phyloP scores from a whole-genome alignment of 2,888 invertebrate genomes.

The Eurytoma californica region DNA sequence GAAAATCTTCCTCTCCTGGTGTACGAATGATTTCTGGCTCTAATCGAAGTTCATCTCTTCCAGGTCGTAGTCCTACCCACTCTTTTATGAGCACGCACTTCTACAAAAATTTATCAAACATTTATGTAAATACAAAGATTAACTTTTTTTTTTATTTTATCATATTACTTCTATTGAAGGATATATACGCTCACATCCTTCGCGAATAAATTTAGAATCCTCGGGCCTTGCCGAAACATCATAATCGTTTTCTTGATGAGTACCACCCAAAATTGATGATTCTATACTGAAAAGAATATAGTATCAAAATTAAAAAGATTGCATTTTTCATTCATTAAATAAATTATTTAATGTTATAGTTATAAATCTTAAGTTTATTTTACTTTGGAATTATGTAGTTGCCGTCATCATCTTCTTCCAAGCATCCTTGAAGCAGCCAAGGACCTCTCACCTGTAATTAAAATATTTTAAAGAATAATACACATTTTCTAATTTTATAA shows the following conservation, averaged over 20 bases:
- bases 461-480: not conserved
- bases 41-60: slow-evolving; percentile 79
- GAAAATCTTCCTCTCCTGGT: slow-evolving; percentile 58
- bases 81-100: slow-evolving; percentile 77
- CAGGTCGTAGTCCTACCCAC: slow-evolving; percentile 87
- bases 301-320: slow-evolving; percentile 6
- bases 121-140: not conserved
- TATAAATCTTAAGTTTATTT: slow-evolving; percentile 60
- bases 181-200: slow-evolving; percentile 79
- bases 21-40: slow-evolving; percentile 77
- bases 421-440: slow-evolving; percentile 79
- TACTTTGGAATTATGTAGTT: slow-evolving; percentile 89
- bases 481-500: too few species aligned
- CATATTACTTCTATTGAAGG: slow-evolving; percentile 73
- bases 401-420: slow-evolving; percentile 79
- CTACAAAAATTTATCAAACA: slow-evolving; percentile 67
- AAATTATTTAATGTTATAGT: slow-evolving; percentile 5
- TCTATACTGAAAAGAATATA: slow-evolving; percentile 76
- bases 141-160: not conserved
- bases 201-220: slow-evolving; percentile 80
- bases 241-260: slow-evolving; percentile 82
- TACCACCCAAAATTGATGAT: slow-evolving; percentile 85
- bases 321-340: not conserved
- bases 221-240: slow-evolving; percentile 76
- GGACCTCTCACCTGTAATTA: slow-evolving; percentile 80